Evolutionary conservation across 2,797 vertebrate species (phyloP).

Genomic region (Coregonus ussuriensis): DNA sequence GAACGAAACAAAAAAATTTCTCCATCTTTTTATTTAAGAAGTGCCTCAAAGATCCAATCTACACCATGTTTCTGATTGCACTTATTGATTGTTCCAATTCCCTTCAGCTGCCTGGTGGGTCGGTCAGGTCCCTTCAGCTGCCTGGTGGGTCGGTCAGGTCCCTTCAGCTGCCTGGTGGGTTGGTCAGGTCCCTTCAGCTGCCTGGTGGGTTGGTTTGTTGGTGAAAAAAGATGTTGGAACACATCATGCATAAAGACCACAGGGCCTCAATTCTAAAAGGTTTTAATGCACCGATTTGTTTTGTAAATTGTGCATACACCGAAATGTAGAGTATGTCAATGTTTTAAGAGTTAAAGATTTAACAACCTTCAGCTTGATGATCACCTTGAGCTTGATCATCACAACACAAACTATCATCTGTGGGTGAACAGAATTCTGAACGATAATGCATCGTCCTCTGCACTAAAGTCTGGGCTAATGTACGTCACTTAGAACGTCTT

Average conservation of each 20-base stretch:
- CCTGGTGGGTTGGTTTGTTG: too few relatives aligned
- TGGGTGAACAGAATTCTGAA: neutral
- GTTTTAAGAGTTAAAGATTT: neutral
- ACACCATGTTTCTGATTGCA: constrained; percentile 65
- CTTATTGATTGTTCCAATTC: constrained; percentile 34
- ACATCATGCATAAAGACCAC: neutral
- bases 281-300: neutral
- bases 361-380: constrained; percentile 2
- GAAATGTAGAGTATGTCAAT: neutral
- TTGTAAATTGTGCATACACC: neutral
- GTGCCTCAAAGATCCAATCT: constrained; percentile 80
- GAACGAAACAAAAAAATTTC: constrained; percentile 24
- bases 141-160: too few relatives aligned
- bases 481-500: too few relatives aligned
- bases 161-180: too few relatives aligned
- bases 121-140: too few relatives aligned
- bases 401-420: neutral
- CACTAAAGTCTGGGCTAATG: neutral
- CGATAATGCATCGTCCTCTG: neutral
- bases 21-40: constrained; percentile 71
- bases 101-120: too few relatives aligned
- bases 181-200: too few relatives aligned
- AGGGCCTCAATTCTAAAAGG: neutral
- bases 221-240: neutral
- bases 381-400: too few relatives aligned